phyloP scores from a whole-genome alignment of 2,888 invertebrate genomes.

The Noctua janthina region DNA sequence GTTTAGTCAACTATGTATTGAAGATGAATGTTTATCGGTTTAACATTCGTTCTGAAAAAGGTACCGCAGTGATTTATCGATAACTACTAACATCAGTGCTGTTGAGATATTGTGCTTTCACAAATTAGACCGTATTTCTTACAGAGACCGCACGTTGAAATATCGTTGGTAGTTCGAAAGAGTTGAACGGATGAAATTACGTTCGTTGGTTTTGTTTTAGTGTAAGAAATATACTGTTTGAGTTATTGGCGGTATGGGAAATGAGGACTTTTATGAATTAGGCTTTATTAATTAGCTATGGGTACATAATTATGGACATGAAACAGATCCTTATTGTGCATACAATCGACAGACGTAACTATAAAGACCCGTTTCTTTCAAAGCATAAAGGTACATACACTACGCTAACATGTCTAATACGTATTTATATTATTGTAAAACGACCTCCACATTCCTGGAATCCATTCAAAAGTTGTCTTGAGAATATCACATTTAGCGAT shows the following conservation, averaged over 20 bases:
- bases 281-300: neutral
- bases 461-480: neutral
- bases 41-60: constrained; percentile 76
- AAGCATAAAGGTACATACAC: neutral
- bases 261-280: neutral
- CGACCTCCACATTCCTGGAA: neutral
- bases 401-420: neutral
- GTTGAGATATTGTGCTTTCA: constrained; percentile 66
- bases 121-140: constrained; percentile 63
- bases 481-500: neutral
- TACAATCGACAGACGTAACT: neutral
- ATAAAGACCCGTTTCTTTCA: neutral
- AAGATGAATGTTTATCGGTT: constrained; percentile 83
- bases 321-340: no score
- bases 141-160: constrained; percentile 49
- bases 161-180: constrained; percentile 50
- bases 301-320: neutral
- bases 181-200: constrained; percentile 37
- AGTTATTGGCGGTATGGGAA: constrained; percentile 1
- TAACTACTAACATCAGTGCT: constrained; percentile 66
- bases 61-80: constrained; percentile 76
- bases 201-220: constrained; percentile 20
- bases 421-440: neutral
- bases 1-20: constrained; percentile 83
- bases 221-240: constrained; percentile 12